Conservation (phyloP, 1,140 invertebrate species). For the Choristoneura fumiferana region DNA sequence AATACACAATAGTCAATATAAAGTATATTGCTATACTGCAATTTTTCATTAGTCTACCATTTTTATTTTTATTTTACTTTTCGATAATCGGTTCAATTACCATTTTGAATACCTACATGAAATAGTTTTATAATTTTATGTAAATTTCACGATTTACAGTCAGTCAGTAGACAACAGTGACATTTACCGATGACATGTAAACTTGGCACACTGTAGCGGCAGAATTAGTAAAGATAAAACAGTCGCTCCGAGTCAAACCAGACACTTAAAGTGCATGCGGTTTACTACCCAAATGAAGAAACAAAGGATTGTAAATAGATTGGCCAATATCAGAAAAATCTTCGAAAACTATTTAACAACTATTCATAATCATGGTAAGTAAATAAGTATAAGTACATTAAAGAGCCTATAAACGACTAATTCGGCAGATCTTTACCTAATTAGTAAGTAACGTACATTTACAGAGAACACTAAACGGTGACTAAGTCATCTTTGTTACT, state of each 20-base stretch:
- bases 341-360: slow-evolving; percentile 47
- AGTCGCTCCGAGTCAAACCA: background rate
- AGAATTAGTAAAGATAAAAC: slow-evolving; percentile 13
- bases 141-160: no score
- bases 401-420: slow-evolving; percentile 68
- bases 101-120: no score
- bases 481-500: slow-evolving; percentile 29
- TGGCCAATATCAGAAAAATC: slow-evolving; percentile 42
- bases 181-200: background rate
- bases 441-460: slow-evolving; percentile 41
- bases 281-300: slow-evolving; percentile 34
- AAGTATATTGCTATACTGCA: no score
- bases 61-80: no score
- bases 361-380: slow-evolving; percentile 35
- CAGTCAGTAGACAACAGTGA: background rate
- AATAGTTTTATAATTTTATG: no score
- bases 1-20: no score
- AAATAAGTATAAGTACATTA: slow-evolving; percentile 32
- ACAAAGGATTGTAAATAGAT: slow-evolving; percentile 40
- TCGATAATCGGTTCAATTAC: no score
- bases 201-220: slow-evolving; percentile 9
- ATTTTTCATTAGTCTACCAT: no score
- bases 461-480: slow-evolving; percentile 68
- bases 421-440: slow-evolving; percentile 64
- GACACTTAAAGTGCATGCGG: slow-evolving; percentile 31